Base-by-base conservation (phyloP, 2,113 vertebrate genomes). In the Ctenomys sociabilis region DNA sequence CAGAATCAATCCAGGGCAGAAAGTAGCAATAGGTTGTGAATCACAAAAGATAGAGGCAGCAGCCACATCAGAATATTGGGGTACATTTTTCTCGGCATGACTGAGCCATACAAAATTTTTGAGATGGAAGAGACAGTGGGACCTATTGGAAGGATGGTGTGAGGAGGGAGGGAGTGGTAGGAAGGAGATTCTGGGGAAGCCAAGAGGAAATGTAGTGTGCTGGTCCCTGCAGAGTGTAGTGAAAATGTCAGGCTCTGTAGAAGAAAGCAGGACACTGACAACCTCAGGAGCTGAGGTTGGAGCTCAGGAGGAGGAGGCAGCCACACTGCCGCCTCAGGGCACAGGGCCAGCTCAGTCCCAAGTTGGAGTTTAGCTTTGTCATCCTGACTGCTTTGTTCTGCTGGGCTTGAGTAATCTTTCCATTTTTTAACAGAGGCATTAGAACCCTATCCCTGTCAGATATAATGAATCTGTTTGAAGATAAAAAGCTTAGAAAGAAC, bases 291-390 rank as follows among this genome's bases (percentile, higher is more conserved):
- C n/a, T 8, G 19, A 32, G 2, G 8, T 37, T 28, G n/a, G 66
- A 1, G 2, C 19, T 61, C 35, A 8, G 0, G 28, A 37, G 13
- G n/a, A 85, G 22, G 40, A 43, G 52, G 10, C 35, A 73, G 1
- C 19, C 3, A 9, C 7, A 3, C 1, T 16, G 4, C 57, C 8
- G 28, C 1, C 0, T 13, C 1, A 4, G 0, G 3, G n/a, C 14
- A 17, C 1, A 4, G 0, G 3, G 40, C 19, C 0, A 14, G 40
- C 22, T 75, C 13, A 14, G 68, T 30, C 43, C 13, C 9, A 28
- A 37, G 40, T 16, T 2, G 13, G 1, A 1, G 2, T 3, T 28
- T 59, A 26, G 37, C 5, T 85, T 30, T 43, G 63, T 22, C 70
- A 37, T 26, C 22, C 21, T 40, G 1, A 63, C 61, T 32, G 14